Percentiles rank a stretch among this genome's conserved stretches.
phyloP scores from a whole-genome alignment of 2,113 vertebrate genomes.

The Oxyruncus cristatus region DNA sequence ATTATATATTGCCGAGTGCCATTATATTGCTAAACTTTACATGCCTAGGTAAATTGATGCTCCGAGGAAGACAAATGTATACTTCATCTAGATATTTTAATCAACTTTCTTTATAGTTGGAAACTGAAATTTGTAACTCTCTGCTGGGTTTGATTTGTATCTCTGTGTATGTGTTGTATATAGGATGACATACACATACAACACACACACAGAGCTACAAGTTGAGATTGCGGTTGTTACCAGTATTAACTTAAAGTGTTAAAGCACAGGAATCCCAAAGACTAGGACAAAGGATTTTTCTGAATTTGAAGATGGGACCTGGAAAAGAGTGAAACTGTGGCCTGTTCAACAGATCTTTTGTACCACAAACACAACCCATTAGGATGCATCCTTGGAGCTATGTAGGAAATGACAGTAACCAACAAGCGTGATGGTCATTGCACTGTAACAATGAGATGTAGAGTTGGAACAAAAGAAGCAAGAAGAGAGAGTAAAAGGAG shows the following conservation, averaged over 20 bases:
- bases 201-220: neutral
- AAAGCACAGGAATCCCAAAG: neutral
- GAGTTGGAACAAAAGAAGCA: neutral
- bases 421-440: neutral
- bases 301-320: neutral
- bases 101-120: neutral
- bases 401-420: neutral
- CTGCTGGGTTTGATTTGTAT: neutral
- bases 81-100: neutral
- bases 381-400: neutral
- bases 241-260: neutral
- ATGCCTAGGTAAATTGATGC: neutral
- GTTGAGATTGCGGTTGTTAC: neutral
- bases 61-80: neutral
- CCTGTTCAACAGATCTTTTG: neutral
- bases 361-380: neutral
- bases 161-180: neutral
- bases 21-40: neutral
- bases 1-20: neutral
- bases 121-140: neutral
- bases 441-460: fast-evolving
- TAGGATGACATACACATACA: neutral
- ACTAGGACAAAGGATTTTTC: neutral
- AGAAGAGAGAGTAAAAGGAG: neutral
- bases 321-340: neutral